These are phyloP conservation scores for Cosmia trapezina DNA, from an alignment of 2,888 invertebrate species.

Conservation along the genomic window DNA sequence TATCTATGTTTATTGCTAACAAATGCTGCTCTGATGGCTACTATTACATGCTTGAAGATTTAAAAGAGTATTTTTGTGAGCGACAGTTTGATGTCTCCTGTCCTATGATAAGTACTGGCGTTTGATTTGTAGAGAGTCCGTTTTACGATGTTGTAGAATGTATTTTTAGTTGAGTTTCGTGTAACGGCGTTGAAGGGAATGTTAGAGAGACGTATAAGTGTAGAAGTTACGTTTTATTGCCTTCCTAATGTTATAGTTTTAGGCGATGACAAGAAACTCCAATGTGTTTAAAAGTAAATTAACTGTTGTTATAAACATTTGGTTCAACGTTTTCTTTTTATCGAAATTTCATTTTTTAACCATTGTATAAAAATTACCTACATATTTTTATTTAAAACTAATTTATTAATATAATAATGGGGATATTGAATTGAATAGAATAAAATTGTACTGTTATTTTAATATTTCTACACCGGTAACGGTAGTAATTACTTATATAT, in stretches of 20 bases:
- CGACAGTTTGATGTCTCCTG: constrained; percentile 44
- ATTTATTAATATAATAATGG: too few relatives aligned
- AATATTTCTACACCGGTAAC: too few relatives aligned
- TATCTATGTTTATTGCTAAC: constrained; percentile 60
- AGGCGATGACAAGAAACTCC: neutral
- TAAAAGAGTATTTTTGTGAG: constrained; percentile 44
- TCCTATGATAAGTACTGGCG: constrained; percentile 17
- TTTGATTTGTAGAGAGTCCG: constrained; percentile 50
- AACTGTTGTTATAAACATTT: neutral
- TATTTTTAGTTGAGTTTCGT: constrained; percentile 43
- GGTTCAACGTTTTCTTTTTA: neutral
- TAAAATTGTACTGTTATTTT: too few relatives aligned
- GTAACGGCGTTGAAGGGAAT: constrained; percentile 25
- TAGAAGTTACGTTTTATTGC: constrained; percentile 38
- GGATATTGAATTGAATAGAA: too few relatives aligned
- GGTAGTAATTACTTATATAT: too few relatives aligned
- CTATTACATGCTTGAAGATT: constrained; percentile 31
- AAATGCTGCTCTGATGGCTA: constrained; percentile 56
- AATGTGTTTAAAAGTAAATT: neutral
- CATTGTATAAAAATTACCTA: too few relatives aligned
- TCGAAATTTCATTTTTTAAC: neutral
- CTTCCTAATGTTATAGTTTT: constrained; percentile 23
- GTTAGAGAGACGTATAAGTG: constrained; percentile 13
- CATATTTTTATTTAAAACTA: too few relatives aligned
- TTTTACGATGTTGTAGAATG: constrained; percentile 45